Evolutionary conservation across 2,113 vertebrate species (phyloP), one percentile per base, ranked within the genome.

Genomic region (Cyphomyrus plagiostoma): DNA sequence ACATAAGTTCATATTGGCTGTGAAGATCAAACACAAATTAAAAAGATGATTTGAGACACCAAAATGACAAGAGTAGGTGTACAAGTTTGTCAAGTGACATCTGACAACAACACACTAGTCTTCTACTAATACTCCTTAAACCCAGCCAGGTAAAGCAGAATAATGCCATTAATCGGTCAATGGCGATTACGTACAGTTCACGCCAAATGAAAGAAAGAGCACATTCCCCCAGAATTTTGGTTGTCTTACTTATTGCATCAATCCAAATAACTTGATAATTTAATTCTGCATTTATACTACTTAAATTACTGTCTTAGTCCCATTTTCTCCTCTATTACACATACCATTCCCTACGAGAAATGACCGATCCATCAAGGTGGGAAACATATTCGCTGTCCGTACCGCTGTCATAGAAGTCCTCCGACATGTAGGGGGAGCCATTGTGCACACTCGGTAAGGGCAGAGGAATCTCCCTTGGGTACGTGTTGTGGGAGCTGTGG

Each of bases 321-420:
- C 30, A 48, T 86, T 89, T 10, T 35, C 42, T 66, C 17, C 74
- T 62, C 19, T 42, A 93, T 97, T 97, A 99, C 93, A 99, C 98
- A 93, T 99, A 99, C 98, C 98, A 99, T 96, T 99, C 98, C 93
- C 97, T 97, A 93, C 98, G 97, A 90, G 98, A 99, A 95, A 99
- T 99, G 93, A 99, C 97, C 4, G 98, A 98, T 66, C 98, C 98
- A 91, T 99, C 98, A 95, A 98, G 95, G 94, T 99, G 98, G 92
- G 98, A 98, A 93, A 99, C 98, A 88, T 98, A 98, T 93, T 99
- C 98, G 95, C 98, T 96, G 96, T 98, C 98, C 52, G 93, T 97
- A 93, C 94, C 97, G 94, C 92, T 95, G 90, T 98, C 96, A 4
- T 96, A 98, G 93, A 96, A 97, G 95, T 97, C 97, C 92, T 97